Percentiles rank a stretch among this genome's conserved stretches.
Evolutionary conservation across 2,888 invertebrate species (phyloP).

Genomic region (Caenorhabditis zanzibari): DNA sequence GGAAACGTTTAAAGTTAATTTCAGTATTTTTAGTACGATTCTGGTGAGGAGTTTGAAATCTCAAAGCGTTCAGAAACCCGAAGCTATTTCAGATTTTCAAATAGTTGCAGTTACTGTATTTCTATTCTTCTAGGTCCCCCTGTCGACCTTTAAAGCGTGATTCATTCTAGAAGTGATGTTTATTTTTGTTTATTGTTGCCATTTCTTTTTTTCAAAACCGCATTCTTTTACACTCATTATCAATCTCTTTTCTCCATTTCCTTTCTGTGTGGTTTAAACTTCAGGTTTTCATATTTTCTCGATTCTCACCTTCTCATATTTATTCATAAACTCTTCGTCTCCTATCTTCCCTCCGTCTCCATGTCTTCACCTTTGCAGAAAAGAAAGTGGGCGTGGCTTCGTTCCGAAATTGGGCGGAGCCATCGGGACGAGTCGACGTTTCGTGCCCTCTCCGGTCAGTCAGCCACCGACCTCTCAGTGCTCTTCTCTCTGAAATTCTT

Average conservation of each 20-base stretch:
- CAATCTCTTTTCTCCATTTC: conserved; percentile 16
- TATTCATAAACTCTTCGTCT: conserved; percentile 44
- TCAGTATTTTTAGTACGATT: too few species aligned
- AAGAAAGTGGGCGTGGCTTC: conserved; percentile 34
- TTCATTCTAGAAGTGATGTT: conserved; percentile 27
- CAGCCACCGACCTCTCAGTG: conserved; percentile 31
- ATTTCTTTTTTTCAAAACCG: conserved; percentile 12
- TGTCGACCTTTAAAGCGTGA: conserved; percentile 11
- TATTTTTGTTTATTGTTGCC: conserved; percentile 36
- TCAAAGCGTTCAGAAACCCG: too few species aligned
- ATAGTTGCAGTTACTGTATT: background rate
- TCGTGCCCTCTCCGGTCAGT: conserved; percentile 62
- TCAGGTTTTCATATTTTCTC: conserved; percentile 49
- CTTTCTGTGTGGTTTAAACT: conserved; percentile 54
- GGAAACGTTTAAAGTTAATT: too few species aligned
- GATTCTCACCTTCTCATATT: conserved; percentile 23
- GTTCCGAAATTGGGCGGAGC: conserved; percentile 58
- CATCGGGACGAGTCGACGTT: conserved; percentile 14
- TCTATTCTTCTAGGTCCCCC: background rate
- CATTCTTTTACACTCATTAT: conserved; percentile 37
- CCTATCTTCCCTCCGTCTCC: background rate
- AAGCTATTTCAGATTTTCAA: too few species aligned
- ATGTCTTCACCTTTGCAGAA: conserved; percentile 27
- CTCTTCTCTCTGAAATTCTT: conserved; percentile 48
- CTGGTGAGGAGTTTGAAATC: too few species aligned